Evolutionary conservation across 1,140 invertebrate species (phyloP), one percentile per base, ranked within the genome.

Genomic region (Harpegnathos saltator): DNA sequence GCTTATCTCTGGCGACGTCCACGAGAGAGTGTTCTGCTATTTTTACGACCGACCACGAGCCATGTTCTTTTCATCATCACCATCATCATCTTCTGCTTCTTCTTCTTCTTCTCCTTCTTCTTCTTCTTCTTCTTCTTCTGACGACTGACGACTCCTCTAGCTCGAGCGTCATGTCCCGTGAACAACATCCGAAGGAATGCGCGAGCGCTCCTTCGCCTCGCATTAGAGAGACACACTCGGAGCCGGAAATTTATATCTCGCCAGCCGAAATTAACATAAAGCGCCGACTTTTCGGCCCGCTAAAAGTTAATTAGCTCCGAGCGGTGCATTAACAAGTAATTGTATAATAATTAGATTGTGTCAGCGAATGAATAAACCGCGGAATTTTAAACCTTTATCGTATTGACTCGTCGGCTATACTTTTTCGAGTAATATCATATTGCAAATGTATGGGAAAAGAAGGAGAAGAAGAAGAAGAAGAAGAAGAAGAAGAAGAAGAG

Each of bases 11-110:
- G 14, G 22, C 14, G 56, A 17, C 17, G 65, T 56, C 52, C 38
- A 56, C 58, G 52, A 77, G 50, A 77, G 50, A 58, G 52, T 15
- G 59, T 74, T 69, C 26, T 22, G 50, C 12, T 38, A 86, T 74
- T 84, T 86, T 86, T 86, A 87, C 80, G 85, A 86, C 38, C 19
- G 52, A 58, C 65, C 61, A 50, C 26, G 86, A 87, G 62, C 22
- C 68, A 56, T 50, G 54, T 44, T 15, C 29, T 69, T 38, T 78
- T n/a, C n/a, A n/a, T n/a, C n/a, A n/a, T n/a, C n/a, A n/a, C n/a
- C n/a, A n/a, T n/a, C n/a, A n/a, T n/a, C n/a, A n/a, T n/a, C n/a
- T n/a, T n/a, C n/a, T n/a, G n/a, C n/a, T n/a, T n/a, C n/a, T n/a
- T n/a, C n/a, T n/a, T n/a, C n/a, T n/a, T n/a, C n/a, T n/a, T n/a